Evolutionary conservation across 2,797 vertebrate species (phyloP).

Genomic region (Lindbergichthys nudifrons): DNA sequence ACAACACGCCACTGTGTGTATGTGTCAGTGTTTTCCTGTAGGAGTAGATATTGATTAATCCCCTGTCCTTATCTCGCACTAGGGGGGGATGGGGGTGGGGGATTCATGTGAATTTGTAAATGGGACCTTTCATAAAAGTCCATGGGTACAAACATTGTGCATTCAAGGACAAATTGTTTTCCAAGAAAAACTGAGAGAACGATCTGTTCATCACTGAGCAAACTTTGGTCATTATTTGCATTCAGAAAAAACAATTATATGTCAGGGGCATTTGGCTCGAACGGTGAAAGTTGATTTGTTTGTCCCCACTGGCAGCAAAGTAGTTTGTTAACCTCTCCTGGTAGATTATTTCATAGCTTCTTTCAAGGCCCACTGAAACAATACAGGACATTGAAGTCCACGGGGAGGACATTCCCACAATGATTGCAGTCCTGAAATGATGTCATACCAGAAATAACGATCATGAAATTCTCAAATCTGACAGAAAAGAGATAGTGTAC

Average conservation of each 20-base stretch:
- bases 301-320: slow-evolving; percentile 59
- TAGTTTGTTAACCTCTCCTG: slow-evolving; percentile 81
- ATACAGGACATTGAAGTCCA: slow-evolving; percentile 51
- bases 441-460: slow-evolving; percentile 54
- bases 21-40: slow-evolving; percentile 62
- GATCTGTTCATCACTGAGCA: slow-evolving; percentile 84
- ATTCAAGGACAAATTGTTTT: slow-evolving; percentile 89
- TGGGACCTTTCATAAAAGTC: slow-evolving; percentile 87
- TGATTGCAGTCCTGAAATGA: slow-evolving; percentile 62
- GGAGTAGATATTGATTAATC: slow-evolving; percentile 83
- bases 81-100: slow-evolving; percentile 45
- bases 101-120: slow-evolving; percentile 85
- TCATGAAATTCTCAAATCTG: slow-evolving; percentile 17
- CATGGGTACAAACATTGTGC: slow-evolving; percentile 84
- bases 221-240: slow-evolving; percentile 86
- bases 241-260: slow-evolving; percentile 81
- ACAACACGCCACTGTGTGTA: slow-evolving; percentile 38
- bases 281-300: slow-evolving; percentile 62
- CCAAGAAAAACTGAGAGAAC: slow-evolving; percentile 85
- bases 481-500: slow-evolving; percentile 19
- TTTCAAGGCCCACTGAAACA: slow-evolving; percentile 76
- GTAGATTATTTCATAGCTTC: slow-evolving; percentile 85
- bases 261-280: slow-evolving; percentile 64
- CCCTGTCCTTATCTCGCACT: slow-evolving; percentile 77
- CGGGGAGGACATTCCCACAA: slow-evolving; percentile 76